Base-by-base conservation (phyloP, 2,888 invertebrate species). In the Caenorhabditis drosophilae region DNA sequence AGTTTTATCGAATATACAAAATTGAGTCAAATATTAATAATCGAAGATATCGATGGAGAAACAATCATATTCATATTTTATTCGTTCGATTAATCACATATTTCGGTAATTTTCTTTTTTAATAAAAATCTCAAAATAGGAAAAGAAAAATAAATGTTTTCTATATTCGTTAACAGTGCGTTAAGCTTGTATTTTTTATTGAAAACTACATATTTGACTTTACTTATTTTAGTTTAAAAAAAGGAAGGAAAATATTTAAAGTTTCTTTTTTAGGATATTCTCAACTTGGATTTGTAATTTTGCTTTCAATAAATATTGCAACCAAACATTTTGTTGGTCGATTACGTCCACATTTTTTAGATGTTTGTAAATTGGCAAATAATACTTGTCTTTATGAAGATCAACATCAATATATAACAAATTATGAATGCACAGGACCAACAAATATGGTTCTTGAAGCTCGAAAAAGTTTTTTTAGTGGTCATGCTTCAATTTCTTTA, bases 301-400 rank as follows among this genome's bases (percentile, higher is more conserved):
- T 60, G 23, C 20, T 67, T 6, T 55, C 63, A 6, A 40, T 76
- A 31, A 76, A 66, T 4, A 53, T 96, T 84, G 89, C 93, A 67
- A 92, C 91, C 67, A 96, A 96, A 85, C 94, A 93, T 84, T 89
- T 90, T 11, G 89, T 95, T 70, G 96, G 96, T 41, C 88, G 95
- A 56, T 85, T 96, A 70, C 87, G 97, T 76, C 96, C 96, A 34
- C 94, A 97, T 86, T 97, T 96, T 86, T 88, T 93, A 81, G 88
- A 88, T 74, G 90, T 94, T 0, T 97, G 97, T 83, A 86, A 88
- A 53, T 94, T 95, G 31, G 66, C 50, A 6, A 64, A 60, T 9
- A 64, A 59, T 55, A 71, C 60, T 9, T 75, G 75, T 53, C 22
- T n/a, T 27, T 2, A 27, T 6, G 40, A 18, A 36, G 26, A 49